Evolutionary conservation across 2,888 invertebrate genomes (phyloP).

Genomic region (Micoletzkya japonica): DNA sequence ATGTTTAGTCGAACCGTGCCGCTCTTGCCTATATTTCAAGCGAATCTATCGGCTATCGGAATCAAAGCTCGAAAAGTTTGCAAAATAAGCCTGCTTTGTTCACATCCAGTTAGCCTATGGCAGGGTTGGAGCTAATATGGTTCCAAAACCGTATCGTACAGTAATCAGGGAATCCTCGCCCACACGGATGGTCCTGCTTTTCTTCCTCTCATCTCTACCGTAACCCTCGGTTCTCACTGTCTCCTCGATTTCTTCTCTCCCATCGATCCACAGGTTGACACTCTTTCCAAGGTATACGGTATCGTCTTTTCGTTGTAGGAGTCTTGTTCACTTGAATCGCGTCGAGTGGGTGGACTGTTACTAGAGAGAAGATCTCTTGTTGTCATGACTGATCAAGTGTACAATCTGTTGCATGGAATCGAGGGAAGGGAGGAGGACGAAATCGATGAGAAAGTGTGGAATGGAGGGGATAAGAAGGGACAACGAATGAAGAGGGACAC

Average conservation of each 20-base stretch:
- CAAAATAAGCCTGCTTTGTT: too few species aligned
- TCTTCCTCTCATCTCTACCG: constrained; percentile 86
- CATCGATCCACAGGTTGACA: constrained; percentile 37
- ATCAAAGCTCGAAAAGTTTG: too few species aligned
- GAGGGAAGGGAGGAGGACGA: constrained; percentile 39
- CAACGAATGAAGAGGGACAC: constrained; percentile 34
- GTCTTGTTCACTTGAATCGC: neutral
- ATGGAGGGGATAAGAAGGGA: constrained; percentile 33
- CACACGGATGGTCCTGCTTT: constrained; percentile 94
- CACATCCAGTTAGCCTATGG: too few species aligned
- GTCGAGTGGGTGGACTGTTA: constrained; percentile 68
- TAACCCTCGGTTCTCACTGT: constrained; percentile 86
- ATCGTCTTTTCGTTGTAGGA: neutral
- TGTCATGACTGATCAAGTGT: constrained; percentile 80
- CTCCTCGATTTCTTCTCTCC: constrained; percentile 79
- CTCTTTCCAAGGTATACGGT: neutral
- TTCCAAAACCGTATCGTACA: neutral
- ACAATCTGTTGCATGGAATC: constrained; percentile 73
- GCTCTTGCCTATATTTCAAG: too few species aligned
- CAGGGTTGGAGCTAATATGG: neutral
- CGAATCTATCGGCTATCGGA: too few species aligned
- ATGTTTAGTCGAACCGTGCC: too few species aligned
- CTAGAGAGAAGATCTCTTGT: constrained; percentile 85
- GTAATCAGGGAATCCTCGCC: constrained; percentile 86
- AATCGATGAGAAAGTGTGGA: constrained; percentile 41